Evolutionary conservation across 1,140 invertebrate species (phyloP).

Genomic region (Oreohelix idahoensis): DNA sequence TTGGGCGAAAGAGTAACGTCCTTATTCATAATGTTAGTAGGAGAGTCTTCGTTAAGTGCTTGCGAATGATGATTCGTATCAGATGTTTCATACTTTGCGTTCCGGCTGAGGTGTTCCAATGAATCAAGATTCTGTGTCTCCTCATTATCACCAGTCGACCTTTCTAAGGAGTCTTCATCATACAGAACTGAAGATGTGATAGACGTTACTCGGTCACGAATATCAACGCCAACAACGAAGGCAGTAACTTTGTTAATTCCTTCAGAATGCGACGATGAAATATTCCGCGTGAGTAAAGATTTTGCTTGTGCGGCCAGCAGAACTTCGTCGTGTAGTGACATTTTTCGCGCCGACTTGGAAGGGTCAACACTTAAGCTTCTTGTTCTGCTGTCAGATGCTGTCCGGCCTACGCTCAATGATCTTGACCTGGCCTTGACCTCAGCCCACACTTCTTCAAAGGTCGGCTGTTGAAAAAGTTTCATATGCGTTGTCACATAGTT

Average conservation of each 20-base stretch:
- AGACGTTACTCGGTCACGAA: background rate
- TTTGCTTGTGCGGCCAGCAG: background rate
- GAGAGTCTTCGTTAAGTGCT: too few species aligned
- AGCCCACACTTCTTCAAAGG: background rate
- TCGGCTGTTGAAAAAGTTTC: background rate
- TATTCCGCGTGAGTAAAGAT: background rate
- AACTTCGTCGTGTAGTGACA: background rate
- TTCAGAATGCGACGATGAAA: background rate
- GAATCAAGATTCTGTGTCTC: too few species aligned
- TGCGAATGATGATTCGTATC: too few species aligned
- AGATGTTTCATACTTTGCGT: too few species aligned
- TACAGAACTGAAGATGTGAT: background rate
- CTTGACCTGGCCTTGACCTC: background rate
- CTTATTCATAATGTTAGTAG: too few species aligned
- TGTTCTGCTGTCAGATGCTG: background rate
- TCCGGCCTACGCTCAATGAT: background rate
- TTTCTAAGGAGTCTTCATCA: background rate
- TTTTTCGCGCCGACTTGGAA: background rate
- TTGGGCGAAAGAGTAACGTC: too few species aligned
- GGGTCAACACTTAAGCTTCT: constrained; percentile 20
- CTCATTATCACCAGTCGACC: too few species aligned
- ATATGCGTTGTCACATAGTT: background rate
- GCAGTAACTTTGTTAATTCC: background rate
- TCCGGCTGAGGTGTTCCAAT: too few species aligned
- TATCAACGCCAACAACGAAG: constrained; percentile 12